A percentile compares a stretch with the other conserved stretches of the same genome.
Evolutionary conservation across 2,113 vertebrate species (phyloP).

Genomic region (Vulpes lagopus): DNA sequence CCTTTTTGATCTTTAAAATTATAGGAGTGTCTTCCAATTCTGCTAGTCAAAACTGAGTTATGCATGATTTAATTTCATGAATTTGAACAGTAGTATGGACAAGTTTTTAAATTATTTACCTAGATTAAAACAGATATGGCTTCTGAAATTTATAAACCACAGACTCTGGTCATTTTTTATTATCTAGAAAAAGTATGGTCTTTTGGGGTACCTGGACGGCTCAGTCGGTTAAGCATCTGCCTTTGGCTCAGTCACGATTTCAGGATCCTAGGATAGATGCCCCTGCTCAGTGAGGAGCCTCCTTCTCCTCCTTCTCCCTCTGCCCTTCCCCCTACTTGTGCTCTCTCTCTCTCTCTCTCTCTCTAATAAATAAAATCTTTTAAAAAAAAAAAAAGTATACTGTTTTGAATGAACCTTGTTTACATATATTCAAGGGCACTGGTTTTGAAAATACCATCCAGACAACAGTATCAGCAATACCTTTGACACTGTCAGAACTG

Average conservation of each 20-base stretch:
- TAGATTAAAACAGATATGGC: neutral
- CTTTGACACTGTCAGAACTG: neutral
- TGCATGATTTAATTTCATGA: neutral
- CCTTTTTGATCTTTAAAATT: slow-evolving; percentile 51
- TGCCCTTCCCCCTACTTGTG: too few species aligned
- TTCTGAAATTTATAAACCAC: neutral
- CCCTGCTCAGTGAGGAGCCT: too few species aligned
- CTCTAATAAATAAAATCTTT: too few species aligned
- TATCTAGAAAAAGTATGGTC: neutral
- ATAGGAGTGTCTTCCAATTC: neutral
- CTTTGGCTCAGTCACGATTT: too few species aligned
- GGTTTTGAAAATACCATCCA: neutral
- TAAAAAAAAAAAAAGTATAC: neutral
- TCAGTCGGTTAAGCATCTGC: too few species aligned
- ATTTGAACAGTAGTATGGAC: neutral
- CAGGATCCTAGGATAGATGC: too few species aligned
- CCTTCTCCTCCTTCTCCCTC: too few species aligned
- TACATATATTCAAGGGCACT: neutral
- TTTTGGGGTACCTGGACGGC: too few species aligned
- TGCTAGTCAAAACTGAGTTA: neutral
- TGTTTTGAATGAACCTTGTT: neutral
- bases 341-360: too few species aligned
- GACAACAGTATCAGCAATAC: neutral
- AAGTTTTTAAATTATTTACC: slow-evolving; percentile 35
- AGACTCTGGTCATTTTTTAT: neutral